phyloP scores from a whole-genome alignment of 2,113 vertebrate genomes.

The Nothocercus julius region DNA sequence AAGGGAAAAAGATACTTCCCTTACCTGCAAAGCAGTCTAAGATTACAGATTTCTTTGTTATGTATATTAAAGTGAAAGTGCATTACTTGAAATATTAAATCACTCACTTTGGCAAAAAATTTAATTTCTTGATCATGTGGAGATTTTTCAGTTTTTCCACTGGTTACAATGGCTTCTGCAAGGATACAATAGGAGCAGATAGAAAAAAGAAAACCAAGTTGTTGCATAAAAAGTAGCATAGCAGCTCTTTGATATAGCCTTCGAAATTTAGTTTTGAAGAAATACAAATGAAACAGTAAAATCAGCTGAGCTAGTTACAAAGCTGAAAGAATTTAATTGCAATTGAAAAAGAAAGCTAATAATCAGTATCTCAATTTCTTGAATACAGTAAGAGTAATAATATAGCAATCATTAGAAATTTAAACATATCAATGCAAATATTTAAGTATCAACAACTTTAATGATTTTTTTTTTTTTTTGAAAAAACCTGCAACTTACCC shows the following conservation, averaged over 20 bases:
- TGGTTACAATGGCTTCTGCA: conserved; percentile 92
- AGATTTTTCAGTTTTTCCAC: conserved; percentile 93
- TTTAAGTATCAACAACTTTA: not conserved
- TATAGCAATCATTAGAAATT: not conserved
- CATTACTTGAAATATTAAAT: not conserved
- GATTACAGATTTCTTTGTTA: not conserved
- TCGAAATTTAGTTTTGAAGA: not conserved
- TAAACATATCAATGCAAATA: not conserved
- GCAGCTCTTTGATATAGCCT: not conserved
- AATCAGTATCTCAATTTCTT: not conserved
- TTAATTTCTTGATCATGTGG: conserved; percentile 98
- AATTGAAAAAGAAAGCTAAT: not conserved
- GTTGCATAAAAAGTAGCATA: not conserved
- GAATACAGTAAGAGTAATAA: not conserved
- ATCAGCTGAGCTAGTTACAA: not conserved
- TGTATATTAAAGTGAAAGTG: not conserved
- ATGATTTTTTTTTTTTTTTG: not conserved
- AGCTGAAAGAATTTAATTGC: not conserved
- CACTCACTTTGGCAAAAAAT: conserved; percentile 97
- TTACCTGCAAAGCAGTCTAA: not conserved
- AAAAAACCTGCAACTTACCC: conserved; percentile 77
- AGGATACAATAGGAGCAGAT: conserved; percentile 29
- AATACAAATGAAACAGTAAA: not conserved
- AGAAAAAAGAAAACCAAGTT: not conserved
- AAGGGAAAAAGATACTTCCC: not conserved